These are phyloP conservation scores for Drosophila kohkoa DNA, from an alignment of 1,140 invertebrate species.

Conservation along the genomic window DNA sequence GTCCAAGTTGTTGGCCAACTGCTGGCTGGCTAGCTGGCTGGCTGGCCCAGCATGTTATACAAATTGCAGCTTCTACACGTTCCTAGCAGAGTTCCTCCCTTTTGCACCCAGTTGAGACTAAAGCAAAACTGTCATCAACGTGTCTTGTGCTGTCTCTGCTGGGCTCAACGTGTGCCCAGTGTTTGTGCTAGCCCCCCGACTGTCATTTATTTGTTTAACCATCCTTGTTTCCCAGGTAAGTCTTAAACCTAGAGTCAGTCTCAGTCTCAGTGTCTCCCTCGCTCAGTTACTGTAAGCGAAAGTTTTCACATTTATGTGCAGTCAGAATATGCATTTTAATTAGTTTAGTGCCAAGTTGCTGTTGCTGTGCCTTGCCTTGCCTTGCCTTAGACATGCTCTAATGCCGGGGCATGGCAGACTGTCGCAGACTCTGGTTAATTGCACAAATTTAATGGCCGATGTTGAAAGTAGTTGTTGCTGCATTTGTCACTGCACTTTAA, in stretches of 20 bases:
- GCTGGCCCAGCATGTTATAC: constrained; percentile 75
- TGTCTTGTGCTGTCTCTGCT: constrained; percentile 43
- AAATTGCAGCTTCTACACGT: constrained; percentile 62
- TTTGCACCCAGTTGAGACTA: neutral
- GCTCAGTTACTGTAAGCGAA: constrained; percentile 45
- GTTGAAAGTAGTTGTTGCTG: constrained; percentile 32
- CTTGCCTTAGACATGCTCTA: constrained; percentile 29
- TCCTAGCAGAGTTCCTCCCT: neutral
- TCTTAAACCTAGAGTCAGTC: neutral
- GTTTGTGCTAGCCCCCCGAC: constrained; percentile 26
- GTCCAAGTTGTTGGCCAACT: constrained; percentile 48
- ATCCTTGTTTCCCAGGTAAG: constrained; percentile 50
- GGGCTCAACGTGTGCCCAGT: constrained; percentile 39
- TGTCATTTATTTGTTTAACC: constrained; percentile 71
- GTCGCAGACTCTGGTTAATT: constrained; percentile 68
- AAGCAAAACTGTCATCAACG: constrained; percentile 77
- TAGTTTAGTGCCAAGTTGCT: constrained; percentile 77
- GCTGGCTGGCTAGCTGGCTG: constrained; percentile 44
- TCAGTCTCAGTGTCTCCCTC: neutral
- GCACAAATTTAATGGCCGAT: constrained; percentile 71
- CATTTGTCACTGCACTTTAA: constrained; percentile 69
- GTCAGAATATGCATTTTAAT: constrained; percentile 80
- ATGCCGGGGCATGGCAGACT: neutral
- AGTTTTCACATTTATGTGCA: constrained; percentile 79
- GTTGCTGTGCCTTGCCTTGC: neutral